Evolutionary conservation across 2,888 invertebrate genomes (phyloP), one percentile per base, ranked within the genome.

Genomic region (Dolichomitus sp.): DNA sequence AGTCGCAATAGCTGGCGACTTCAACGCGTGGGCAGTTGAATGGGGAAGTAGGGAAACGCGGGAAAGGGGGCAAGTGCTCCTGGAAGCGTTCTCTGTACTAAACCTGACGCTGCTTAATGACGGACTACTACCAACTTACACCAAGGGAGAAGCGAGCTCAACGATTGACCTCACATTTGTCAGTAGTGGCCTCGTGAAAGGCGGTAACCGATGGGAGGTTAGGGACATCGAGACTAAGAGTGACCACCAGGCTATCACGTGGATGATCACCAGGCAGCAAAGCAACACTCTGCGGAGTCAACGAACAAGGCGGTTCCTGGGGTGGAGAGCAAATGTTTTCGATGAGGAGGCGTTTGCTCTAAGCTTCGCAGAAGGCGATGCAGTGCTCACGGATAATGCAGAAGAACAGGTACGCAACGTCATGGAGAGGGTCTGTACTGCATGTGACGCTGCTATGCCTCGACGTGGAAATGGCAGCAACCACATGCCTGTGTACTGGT

Each of bases 101-200:
- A 17, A 61, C 19, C 30, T 72, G 2, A 19, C 12, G 7, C 48
- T 72, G 1, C 59, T 72, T 9, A 59, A 72, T 42, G 23, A 12
- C 1, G 42, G 70, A 7, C n/a, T 14, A 9, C 0, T 4, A 5
- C 80, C 82, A 23, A 86, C 85, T 5, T 86, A 48, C 73, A 11
- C 17, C n/a, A n/a, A 52, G 63, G 78, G 77, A 1, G 48, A 52
- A 3, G 30, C 33, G 4, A 80, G 80, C 37, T 84, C 84, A 0
- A 82, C 82, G 0, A 66, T 85, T 2, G 85, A 85, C 54, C 68
- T 86, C 52, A 84, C 86, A 0, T 84, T 85, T 66, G 85, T 81
- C 77, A 87, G 83, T 42, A 77, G 78, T 14, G 54, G 78, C 42
- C 76, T 85, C 3, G 65, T 63, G 54, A 81, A 23, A 54, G 54